These are phyloP conservation scores for Cyphomyrmex costatus DNA, from an alignment of 1,140 invertebrate genomes.

Conservation along the genomic window DNA sequence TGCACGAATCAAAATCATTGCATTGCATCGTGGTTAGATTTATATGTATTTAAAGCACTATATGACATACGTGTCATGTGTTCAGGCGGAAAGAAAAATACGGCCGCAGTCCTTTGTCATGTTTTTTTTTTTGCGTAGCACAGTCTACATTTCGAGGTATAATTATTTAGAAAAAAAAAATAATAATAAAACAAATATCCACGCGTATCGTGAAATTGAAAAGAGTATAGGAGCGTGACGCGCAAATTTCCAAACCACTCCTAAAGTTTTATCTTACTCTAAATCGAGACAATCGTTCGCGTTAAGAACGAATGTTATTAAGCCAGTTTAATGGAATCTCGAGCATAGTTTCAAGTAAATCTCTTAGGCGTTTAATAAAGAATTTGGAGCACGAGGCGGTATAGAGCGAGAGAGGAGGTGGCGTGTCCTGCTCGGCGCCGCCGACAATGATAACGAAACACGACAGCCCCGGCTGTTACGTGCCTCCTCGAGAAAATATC, in stretches of 20 bases:
- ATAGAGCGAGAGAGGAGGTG: constrained; percentile 11
- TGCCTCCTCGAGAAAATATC: constrained; percentile 68
- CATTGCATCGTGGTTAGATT: neutral
- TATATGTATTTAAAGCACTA: constrained; percentile 12
- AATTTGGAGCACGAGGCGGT: constrained; percentile 44
- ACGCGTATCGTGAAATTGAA: neutral
- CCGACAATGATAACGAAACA: constrained; percentile 70
- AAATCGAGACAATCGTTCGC: constrained; percentile 2
- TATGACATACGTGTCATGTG: neutral
- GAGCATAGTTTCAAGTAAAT: constrained; percentile 43
- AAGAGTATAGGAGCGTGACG: neutral
- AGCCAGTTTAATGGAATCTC: constrained; percentile 46
- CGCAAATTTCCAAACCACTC: neutral
- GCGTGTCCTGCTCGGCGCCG: constrained; percentile 44
- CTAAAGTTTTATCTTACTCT: neutral
- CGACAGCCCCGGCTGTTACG: constrained; percentile 64
- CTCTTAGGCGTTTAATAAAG: constrained; percentile 55
- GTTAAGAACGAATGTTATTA: constrained; percentile 18
- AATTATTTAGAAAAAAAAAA: neutral
- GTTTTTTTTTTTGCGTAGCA: neutral
- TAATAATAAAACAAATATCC: neutral
- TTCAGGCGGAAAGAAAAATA: neutral
- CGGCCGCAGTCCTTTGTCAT: neutral
- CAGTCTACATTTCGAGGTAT: constrained; percentile 6
- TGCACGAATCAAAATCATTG: constrained; percentile 17